These are phyloP conservation scores for Dicranocentrus wangi DNA, from an alignment of 2,888 invertebrate genomes.

Conservation along the genomic window DNA sequence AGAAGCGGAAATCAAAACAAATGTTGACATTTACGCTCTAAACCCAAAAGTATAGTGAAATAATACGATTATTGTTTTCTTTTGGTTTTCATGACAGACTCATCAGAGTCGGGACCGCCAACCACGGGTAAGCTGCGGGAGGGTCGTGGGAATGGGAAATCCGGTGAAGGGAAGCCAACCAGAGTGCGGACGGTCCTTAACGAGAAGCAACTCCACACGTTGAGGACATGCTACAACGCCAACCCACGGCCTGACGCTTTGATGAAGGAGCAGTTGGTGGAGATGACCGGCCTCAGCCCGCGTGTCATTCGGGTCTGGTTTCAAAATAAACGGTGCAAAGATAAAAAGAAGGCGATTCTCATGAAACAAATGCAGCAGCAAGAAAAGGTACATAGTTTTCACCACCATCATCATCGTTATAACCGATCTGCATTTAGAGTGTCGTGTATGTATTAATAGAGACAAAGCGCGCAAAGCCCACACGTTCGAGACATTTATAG, in stretches of 20 bases:
- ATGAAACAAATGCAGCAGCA: constrained; percentile 98
- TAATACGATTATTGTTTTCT: constrained; percentile 58
- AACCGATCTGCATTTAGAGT: constrained; percentile 54
- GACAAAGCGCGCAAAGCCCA: too few relatives aligned
- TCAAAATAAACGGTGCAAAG: constrained; percentile 98
- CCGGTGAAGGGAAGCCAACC: constrained; percentile 93
- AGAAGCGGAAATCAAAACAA: constrained; percentile 52
- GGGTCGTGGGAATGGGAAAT: constrained; percentile 76
- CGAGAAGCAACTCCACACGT: constrained; percentile 97
- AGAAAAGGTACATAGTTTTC: constrained; percentile 85
- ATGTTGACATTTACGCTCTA: constrained; percentile 50
- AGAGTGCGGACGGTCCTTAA: constrained; percentile 98
- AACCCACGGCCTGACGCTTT: constrained; percentile 99
- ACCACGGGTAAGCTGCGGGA: constrained; percentile 77
- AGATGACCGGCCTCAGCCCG: constrained; percentile 98
- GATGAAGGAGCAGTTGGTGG: constrained; percentile 95
- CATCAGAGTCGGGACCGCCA: constrained; percentile 91
- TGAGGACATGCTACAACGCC: constrained; percentile 97
- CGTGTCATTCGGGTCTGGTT: constrained; percentile 99
- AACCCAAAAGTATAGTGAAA: constrained; percentile 18
- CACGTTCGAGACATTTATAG: too few relatives aligned
- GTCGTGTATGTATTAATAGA: constrained; percentile 54
- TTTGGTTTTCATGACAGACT: constrained; percentile 80
- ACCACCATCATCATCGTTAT: constrained; percentile 47
- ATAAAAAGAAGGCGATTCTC: constrained; percentile 96